These are phyloP conservation scores for Cydia fagiglandana DNA, from an alignment of 1,140 invertebrate species.

Conservation along the genomic window DNA sequence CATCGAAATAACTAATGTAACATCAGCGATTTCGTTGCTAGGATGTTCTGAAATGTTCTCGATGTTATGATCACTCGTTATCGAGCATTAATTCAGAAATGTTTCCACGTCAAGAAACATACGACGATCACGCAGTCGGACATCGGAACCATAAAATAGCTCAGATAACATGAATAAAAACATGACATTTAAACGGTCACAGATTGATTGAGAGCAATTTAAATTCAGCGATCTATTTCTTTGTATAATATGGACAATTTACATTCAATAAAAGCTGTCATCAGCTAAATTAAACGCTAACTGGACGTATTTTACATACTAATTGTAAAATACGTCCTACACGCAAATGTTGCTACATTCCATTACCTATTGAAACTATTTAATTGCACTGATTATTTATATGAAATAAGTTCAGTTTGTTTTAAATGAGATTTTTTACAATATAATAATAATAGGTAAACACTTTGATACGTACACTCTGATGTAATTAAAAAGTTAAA, in stretches of 20 bases:
- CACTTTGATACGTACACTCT: too few species aligned
- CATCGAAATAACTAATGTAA: background rate
- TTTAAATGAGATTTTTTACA: background rate
- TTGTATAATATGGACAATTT: slow-evolving; percentile 56
- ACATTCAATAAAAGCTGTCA: slow-evolving; percentile 62
- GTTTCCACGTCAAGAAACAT: slow-evolving; percentile 20
- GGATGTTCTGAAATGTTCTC: slow-evolving; percentile 10
- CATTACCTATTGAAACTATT: slow-evolving; percentile 38
- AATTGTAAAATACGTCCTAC: too few species aligned
- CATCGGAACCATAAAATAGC: slow-evolving; percentile 20
- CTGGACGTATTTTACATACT: slow-evolving; percentile 56
- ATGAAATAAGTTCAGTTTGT: background rate
- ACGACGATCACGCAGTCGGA: slow-evolving; percentile 22
- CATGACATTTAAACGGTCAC: slow-evolving; percentile 35
- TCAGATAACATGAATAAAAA: slow-evolving; percentile 37
- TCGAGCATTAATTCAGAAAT: slow-evolving; percentile 28
- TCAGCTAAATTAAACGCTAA: slow-evolving; percentile 57
- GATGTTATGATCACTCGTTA: slow-evolving; percentile 23
- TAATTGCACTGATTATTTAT: slow-evolving; percentile 31
- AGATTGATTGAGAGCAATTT: slow-evolving; percentile 42
- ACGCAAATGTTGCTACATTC: slow-evolving; percentile 68
- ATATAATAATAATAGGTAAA: too few species aligned
- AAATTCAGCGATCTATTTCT: slow-evolving; percentile 51
- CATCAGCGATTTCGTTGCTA: background rate
- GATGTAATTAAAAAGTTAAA: too few species aligned